Evolutionary conservation across 2,888 invertebrate genomes (phyloP), one percentile per base, ranked within the genome.

Genomic region (Hydroisotoma schaefferi): DNA sequence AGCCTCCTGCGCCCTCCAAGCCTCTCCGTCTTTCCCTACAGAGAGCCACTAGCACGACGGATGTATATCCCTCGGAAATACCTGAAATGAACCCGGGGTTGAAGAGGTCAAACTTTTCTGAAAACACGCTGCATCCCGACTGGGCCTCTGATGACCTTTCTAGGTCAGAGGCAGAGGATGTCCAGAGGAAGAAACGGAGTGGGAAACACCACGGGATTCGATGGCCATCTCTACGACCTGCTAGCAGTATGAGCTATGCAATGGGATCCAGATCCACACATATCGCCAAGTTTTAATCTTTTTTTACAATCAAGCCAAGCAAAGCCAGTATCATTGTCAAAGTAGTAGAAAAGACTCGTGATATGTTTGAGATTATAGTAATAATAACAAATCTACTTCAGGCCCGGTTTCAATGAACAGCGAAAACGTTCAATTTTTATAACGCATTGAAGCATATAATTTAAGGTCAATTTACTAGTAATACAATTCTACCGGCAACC

Each of bases 1-100:
- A 53, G 43, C 62, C 61, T 0, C 85, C 86, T 15, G 91, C 91
- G 3, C 92, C 91, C 22, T 87, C 90, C 73, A 92, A 92, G 75
- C 92, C 91, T 0, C 77, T 90, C 51, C 81, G 91, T 10, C 78
- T 92, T 40, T 91, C 90, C 0, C 77, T 92, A 52, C 91, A 91
- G 75, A 84, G 90, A 72, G 88, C 91, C 0, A 85, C 87, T 65
- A 90, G 90, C 57, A 71, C 70, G 52, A 68, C 66, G 1, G 69
- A 72, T 56, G 72, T 72, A 1, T 72, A 72, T 51, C 61, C 65
- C 18, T 65, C 4, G 26, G 48, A 70, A 53, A 56, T 67, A 5
- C 70, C 72, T 2, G 72, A 72, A 55, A 62, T 70, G 43, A 72
- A 72, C 59, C 70, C 72, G 1, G 65, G 67, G 22, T 49, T 70